phyloP scores from a whole-genome alignment of 2,888 invertebrate species.

The Drosophila barbarae region DNA sequence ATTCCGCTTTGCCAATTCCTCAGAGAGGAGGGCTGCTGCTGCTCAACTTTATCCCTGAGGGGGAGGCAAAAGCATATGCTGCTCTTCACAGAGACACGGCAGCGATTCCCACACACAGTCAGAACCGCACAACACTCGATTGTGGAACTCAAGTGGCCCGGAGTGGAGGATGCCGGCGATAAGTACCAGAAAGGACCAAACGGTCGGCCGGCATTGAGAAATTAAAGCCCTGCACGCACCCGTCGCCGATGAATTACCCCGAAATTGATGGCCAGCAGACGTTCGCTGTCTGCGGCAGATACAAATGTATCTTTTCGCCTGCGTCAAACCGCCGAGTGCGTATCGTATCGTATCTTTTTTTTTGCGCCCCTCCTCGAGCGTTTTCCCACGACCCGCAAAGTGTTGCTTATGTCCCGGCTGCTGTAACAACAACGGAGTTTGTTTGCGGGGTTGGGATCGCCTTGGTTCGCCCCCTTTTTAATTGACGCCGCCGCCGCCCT shows the following conservation, averaged over 20 bases:
- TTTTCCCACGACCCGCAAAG: slow-evolving; percentile 71
- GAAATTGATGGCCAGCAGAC: slow-evolving; percentile 75
- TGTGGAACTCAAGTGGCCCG: slow-evolving; percentile 65
- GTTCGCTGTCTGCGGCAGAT: slow-evolving; percentile 63
- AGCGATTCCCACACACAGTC: slow-evolving; percentile 52
- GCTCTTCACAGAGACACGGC: slow-evolving; percentile 56
- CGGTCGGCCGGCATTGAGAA: slow-evolving; percentile 63
- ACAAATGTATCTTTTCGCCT: slow-evolving; percentile 67
- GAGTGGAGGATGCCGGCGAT: slow-evolving; percentile 54
- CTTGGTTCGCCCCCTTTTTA: slow-evolving; percentile 53
- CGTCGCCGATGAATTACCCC: slow-evolving; percentile 42
- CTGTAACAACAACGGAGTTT: slow-evolving; percentile 59
- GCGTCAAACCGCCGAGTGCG: slow-evolving; percentile 67
- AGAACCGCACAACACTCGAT: slow-evolving; percentile 54
- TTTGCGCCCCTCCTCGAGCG: slow-evolving; percentile 12
- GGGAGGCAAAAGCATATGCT: slow-evolving; percentile 66
- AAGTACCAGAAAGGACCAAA: slow-evolving; percentile 52
- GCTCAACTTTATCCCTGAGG: slow-evolving; percentile 1
- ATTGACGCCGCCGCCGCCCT: slow-evolving; percentile 62
- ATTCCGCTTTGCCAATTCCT: not conserved
- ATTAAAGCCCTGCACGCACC: slow-evolving; percentile 72
- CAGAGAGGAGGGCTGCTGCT: not conserved
- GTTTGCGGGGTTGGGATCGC: slow-evolving; percentile 13
- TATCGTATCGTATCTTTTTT: slow-evolving; percentile 13
- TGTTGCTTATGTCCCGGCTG: slow-evolving; percentile 74